Conservation (phyloP, 2,888 invertebrate species). For the Coenonympha arcania region DNA sequence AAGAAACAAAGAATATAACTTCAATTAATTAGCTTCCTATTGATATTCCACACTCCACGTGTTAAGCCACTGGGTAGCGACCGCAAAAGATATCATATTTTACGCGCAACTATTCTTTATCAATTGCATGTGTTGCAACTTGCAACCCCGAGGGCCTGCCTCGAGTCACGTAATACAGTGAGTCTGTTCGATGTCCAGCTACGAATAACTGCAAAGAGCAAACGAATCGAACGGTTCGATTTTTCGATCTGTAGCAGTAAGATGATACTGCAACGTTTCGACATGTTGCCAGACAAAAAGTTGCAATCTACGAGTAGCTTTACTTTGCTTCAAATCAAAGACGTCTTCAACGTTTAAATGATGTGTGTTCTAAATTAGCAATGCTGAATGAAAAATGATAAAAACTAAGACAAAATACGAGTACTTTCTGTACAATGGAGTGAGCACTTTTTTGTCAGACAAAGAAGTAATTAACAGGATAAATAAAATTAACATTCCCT, state of each 20-base stretch:
- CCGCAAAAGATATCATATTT: constrained; percentile 10
- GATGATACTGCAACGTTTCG: background rate
- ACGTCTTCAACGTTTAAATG: too few species aligned
- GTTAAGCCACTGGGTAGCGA: constrained; percentile 1
- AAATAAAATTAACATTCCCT: too few species aligned
- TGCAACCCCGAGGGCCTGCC: background rate
- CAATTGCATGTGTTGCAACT: constrained; percentile 3
- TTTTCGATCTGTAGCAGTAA: constrained; percentile 1
- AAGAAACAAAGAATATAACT: too few species aligned
- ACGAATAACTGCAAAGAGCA: constrained; percentile 13
- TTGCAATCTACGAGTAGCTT: too few species aligned
- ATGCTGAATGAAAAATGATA: too few species aligned
- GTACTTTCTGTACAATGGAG: too few species aligned
- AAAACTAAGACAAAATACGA: too few species aligned
- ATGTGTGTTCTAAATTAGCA: too few species aligned
- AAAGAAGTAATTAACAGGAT: too few species aligned
- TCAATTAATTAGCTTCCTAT: background rate
- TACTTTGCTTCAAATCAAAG: too few species aligned
- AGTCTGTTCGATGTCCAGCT: constrained; percentile 10
- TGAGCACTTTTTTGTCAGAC: too few species aligned
- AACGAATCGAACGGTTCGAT: constrained; percentile 14
- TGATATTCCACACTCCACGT: constrained; percentile 2
- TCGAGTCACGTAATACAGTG: constrained; percentile 22
- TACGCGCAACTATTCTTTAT: constrained; percentile 4
- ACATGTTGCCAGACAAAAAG: background rate